Percentiles rank a stretch among this genome's conserved stretches.
Evolutionary conservation across 2,797 vertebrate species (phyloP).

Genomic region (Phyllotis vaccarum): DNA sequence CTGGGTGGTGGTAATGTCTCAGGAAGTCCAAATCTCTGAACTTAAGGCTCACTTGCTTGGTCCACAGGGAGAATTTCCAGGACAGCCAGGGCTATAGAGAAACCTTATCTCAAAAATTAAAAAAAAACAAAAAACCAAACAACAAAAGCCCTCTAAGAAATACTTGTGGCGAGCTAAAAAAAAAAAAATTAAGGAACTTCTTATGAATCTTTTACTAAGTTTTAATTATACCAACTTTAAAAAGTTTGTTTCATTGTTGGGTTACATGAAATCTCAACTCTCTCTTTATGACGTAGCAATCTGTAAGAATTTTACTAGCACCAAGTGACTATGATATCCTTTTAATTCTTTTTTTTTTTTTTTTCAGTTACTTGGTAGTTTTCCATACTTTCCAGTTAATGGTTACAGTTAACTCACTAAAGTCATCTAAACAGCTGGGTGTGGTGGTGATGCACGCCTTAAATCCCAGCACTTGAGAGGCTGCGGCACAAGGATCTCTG

Average conservation of each 20-base stretch:
- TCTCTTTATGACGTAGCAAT: background rate
- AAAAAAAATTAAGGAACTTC: slow-evolving; percentile 35
- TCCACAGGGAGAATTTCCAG: background rate
- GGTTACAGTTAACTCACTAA: background rate
- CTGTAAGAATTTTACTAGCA: background rate
- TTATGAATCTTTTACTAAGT: slow-evolving; percentile 36
- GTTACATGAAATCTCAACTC: background rate
- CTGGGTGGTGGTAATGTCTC: too few relatives aligned
- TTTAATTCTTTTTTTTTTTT: slow-evolving; percentile 39
- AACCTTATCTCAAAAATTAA: background rate
- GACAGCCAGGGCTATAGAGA: background rate
- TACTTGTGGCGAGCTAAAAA: background rate
- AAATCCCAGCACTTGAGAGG: too few relatives aligned
- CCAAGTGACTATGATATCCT: background rate
- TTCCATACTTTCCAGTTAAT: background rate
- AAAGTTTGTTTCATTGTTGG: slow-evolving; percentile 17
- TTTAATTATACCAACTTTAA: slow-evolving; percentile 51
- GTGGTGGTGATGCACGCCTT: too few relatives aligned
- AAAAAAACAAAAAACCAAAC: background rate
- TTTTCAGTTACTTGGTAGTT: background rate
- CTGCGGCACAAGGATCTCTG: too few relatives aligned
- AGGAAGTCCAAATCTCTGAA: background rate
- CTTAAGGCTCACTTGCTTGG: background rate
- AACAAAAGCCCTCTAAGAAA: background rate
- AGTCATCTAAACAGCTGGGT: background rate